Evolutionary conservation across 2,888 invertebrate species (phyloP), one percentile per base, ranked within the genome.

Genomic region (Andrena praecox): DNA sequence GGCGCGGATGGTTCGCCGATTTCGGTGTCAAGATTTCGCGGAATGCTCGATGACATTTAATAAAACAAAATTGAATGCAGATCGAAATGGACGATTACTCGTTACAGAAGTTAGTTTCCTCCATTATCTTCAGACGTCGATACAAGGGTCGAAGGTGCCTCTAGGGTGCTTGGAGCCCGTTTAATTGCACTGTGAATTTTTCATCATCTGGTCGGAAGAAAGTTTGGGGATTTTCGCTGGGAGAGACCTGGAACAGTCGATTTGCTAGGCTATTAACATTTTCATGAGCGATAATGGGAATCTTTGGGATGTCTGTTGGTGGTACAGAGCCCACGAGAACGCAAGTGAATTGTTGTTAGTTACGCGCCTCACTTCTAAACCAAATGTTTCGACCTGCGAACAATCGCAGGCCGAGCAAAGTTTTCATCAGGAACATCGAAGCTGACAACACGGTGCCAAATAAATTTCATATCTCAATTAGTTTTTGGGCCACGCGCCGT

Each of bases 401-500:
- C 10, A 27, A 56, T 62, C 31, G 42, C 27, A 1, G n/a, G 42
- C 6, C n/a, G 48, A 48, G 29, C 29, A 31, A 74, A 77, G 66
- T 72, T 71, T 88, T 75, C 77, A 70, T 74, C 73, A 48, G 80
- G 85, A 87, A 85, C 84, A 92, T 91, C 87, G 90, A 29, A 78
- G 68, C 89, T 90, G 92, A 92, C 92, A 91, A 90, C 86, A 68
- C 83, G 85, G 89, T 85, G 88, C 89, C 92, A 92, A 93, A 91
- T 93, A 93, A 94, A 93, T 93, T 93, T 92, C 91, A 92, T 90
- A 91, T 94, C 93, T 93, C 94, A 94, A 94, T 94, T 94, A 94
- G 93, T 94, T 94, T 91, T 91, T 87, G 71, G 68, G 89, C 77
- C 94, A 94, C 94, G 94, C 86, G 93, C 81, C 91, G 93, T 70